phyloP scores from a whole-genome alignment of 2,113 vertebrate species.

The Zosterops borbonicus region DNA sequence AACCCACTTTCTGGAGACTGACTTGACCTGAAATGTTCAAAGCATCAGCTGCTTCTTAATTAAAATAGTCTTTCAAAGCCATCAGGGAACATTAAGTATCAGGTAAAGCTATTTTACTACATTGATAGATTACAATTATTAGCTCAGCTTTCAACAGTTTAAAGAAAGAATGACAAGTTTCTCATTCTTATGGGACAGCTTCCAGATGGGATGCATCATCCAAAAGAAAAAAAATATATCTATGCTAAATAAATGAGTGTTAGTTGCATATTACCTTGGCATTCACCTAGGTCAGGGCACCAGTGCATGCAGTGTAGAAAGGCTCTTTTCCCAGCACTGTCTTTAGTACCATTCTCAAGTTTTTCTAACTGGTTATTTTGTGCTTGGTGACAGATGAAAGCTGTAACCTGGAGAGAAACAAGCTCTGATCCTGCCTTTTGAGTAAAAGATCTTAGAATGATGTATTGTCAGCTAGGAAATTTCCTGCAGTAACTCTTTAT shows the following conservation, averaged over 20 bases:
- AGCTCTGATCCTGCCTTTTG: constrained; percentile 18
- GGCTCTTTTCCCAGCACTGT: background rate
- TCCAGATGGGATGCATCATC: background rate
- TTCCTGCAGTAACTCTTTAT: background rate
- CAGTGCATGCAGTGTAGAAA: background rate
- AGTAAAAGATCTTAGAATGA: background rate
- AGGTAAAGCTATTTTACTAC: background rate
- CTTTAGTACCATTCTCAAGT: background rate
- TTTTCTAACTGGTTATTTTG: constrained; percentile 6
- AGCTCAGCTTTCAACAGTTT: background rate
- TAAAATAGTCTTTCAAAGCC: background rate
- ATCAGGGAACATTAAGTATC: background rate
- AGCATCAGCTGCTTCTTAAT: background rate
- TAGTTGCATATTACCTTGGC: background rate
- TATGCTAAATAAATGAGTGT: background rate
- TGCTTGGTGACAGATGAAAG: constrained; percentile 22
- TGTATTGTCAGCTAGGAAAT: background rate
- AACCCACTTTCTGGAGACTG: background rate
- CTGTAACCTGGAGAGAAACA: constrained; percentile 20
- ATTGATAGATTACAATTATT: background rate
- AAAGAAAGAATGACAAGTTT: constrained; percentile 19
- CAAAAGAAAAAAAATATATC: background rate
- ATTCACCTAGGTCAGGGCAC: constrained; percentile 2
- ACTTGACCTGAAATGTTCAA: background rate
- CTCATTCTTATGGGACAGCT: background rate